Evolutionary conservation across 2,888 invertebrate species (phyloP).

Genomic region (Cerceris rybyensis): DNA sequence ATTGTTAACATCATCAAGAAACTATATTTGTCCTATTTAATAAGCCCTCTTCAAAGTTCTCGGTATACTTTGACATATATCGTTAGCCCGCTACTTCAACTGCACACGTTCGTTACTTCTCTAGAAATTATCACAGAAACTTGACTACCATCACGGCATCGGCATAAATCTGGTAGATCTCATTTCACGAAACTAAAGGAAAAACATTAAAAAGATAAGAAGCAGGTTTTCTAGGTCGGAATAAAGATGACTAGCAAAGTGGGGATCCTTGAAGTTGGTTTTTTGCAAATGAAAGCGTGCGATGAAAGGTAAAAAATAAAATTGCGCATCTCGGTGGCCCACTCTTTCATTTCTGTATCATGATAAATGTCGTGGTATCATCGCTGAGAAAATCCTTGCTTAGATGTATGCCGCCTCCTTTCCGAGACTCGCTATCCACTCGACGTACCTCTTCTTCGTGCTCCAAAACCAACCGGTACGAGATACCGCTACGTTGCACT

Average conservation of each 20-base stretch:
- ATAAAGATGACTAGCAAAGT: conserved; percentile 6
- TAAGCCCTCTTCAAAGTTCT: too few relatives aligned
- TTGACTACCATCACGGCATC: too few relatives aligned
- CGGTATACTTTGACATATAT: too few relatives aligned
- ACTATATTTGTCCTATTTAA: too few relatives aligned
- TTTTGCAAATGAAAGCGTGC: conserved; percentile 23
- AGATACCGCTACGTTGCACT: conserved; percentile 8
- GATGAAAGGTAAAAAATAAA: conserved; percentile 15
- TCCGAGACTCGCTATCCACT: conserved; percentile 55
- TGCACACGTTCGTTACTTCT: too few relatives aligned
- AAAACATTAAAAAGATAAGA: conserved; percentile 7
- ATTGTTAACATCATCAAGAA: too few relatives aligned
- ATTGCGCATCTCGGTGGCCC: conserved; percentile 2
- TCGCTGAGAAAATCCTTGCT: conserved; percentile 45
- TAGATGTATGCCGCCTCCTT: conserved; percentile 33
- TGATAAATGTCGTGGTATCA: background rate
- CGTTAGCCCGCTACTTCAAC: too few relatives aligned
- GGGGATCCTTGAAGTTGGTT: conserved; percentile 22
- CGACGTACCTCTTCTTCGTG: conserved; percentile 45
- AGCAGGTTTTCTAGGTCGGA: background rate
- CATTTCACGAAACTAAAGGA: background rate
- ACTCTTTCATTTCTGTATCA: conserved; percentile 14
- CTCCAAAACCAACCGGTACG: conserved; percentile 38
- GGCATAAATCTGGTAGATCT: too few relatives aligned
- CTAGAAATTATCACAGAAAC: too few relatives aligned